These are phyloP conservation scores for Phyllotreta striolata DNA, from an alignment of 2,888 invertebrate genomes.

Conservation along the genomic window DNA sequence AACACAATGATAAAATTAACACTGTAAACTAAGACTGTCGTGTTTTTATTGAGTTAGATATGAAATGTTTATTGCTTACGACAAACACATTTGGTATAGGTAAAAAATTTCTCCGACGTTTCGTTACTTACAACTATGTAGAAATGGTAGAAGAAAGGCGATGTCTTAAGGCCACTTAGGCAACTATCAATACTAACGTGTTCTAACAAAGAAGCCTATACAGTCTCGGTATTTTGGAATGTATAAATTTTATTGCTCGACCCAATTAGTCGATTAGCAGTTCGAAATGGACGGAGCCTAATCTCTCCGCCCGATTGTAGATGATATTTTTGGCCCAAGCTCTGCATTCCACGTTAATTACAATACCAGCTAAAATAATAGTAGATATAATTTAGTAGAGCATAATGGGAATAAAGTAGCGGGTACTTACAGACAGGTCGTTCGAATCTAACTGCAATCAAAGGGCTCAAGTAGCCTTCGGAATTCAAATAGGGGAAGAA, in stretches of 20 bases:
- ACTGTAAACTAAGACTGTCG: slow-evolving; percentile 4
- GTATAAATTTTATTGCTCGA: background rate
- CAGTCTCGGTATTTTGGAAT: background rate
- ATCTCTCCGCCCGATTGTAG: slow-evolving; percentile 70
- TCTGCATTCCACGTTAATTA: slow-evolving; percentile 83
- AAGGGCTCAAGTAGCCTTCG: slow-evolving; percentile 86
- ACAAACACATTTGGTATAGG: too few relatives aligned
- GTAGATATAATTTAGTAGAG: background rate
- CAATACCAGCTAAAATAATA: slow-evolving; percentile 62
- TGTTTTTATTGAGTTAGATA: background rate
- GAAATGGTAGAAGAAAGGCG: too few relatives aligned
- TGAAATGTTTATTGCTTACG: background rate
- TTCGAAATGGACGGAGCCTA: slow-evolving; percentile 74
- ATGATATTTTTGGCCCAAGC: slow-evolving; percentile 89
- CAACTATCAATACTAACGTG: slow-evolving; percentile 1
- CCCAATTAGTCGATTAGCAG: slow-evolving; percentile 63
- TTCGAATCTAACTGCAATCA: slow-evolving; percentile 86
- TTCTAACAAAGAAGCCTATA: background rate
- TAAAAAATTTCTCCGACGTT: too few relatives aligned
- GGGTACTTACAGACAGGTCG: slow-evolving; percentile 79
- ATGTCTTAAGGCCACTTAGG: too few relatives aligned
- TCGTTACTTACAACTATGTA: too few relatives aligned
- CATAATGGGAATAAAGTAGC: too few relatives aligned
- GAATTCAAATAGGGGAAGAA: slow-evolving; percentile 90
- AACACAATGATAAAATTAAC: slow-evolving; percentile 23